These are phyloP conservation scores for Baronia brevicornis DNA, from an alignment of 2,888 invertebrate species.

Conservation along the genomic window DNA sequence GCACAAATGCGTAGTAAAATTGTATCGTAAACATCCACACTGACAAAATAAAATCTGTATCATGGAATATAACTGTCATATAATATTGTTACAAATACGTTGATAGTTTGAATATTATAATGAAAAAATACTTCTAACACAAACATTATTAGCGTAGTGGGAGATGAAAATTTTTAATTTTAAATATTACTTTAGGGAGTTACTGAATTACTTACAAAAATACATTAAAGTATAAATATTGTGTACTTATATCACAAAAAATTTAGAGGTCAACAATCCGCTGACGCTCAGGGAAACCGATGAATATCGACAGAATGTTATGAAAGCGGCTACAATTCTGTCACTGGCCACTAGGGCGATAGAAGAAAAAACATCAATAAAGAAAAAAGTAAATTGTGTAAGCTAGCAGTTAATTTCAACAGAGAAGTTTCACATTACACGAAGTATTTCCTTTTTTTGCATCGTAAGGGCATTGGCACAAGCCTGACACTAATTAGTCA, in stretches of 20 bases:
- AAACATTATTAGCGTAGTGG: no score
- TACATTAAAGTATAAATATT: no score
- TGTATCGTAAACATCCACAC: slow-evolving; percentile 16
- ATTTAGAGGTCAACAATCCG: no score
- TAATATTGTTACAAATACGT: slow-evolving; percentile 3
- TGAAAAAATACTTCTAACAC: no score
- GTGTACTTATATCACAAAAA: no score
- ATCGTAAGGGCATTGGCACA: slow-evolving; percentile 21
- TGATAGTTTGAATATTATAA: slow-evolving; percentile 6
- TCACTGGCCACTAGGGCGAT: slow-evolving; percentile 26
- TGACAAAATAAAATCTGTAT: slow-evolving; percentile 10
- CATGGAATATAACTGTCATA: slow-evolving; percentile 13
- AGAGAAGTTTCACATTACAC: slow-evolving; percentile 19
- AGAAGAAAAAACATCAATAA: slow-evolving; percentile 26
- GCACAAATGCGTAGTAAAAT: slow-evolving; percentile 12
- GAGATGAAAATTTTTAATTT: no score
- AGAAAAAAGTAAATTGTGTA: slow-evolving; percentile 30
- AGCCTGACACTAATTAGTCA: slow-evolving; percentile 20
- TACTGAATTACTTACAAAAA: no score
- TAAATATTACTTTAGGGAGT: no score
- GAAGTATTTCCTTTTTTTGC: slow-evolving; percentile 2
- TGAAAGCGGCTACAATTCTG: slow-evolving; percentile 31
- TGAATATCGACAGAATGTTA: slow-evolving; percentile 30
- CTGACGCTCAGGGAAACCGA: slow-evolving; percentile 21
- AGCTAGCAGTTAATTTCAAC: slow-evolving; percentile 28